Percentiles rank a stretch among this genome's conserved stretches.
Evolutionary conservation across 2,888 invertebrate genomes (phyloP).

Genomic region (Pheosia gnoma): DNA sequence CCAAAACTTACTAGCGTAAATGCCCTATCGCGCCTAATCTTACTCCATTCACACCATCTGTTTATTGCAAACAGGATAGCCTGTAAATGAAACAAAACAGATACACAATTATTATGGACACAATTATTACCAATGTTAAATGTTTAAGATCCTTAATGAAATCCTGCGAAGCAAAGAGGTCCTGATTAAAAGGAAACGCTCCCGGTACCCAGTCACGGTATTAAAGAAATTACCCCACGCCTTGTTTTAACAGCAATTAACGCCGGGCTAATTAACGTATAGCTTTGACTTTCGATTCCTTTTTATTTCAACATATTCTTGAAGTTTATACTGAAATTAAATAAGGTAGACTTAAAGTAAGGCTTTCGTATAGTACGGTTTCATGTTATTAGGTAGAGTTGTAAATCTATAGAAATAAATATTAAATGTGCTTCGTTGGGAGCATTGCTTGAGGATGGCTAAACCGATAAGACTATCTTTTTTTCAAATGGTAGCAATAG

Average conservation of each 20-base stretch:
- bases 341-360: too few species aligned
- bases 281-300: conserved; percentile 35
- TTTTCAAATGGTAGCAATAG: too few species aligned
- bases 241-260: conserved; percentile 48
- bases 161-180: conserved; percentile 54
- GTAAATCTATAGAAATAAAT: too few species aligned
- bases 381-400: too few species aligned
- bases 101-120: conserved; percentile 55
- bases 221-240: conserved; percentile 58
- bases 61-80: conserved; percentile 45
- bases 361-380: too few species aligned
- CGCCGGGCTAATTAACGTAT: conserved; percentile 43
- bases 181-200: conserved; percentile 60
- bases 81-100: conserved; percentile 61
- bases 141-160: conserved; percentile 73
- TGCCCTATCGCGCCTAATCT: not conserved
- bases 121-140: conserved; percentile 73
- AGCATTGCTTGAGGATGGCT: too few species aligned
- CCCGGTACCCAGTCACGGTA: conserved; percentile 41
- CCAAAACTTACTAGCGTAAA: too few species aligned
- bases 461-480: too few species aligned
- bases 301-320: conserved; percentile 13
- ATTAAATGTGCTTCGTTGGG: too few species aligned
- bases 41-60: conserved; percentile 17
- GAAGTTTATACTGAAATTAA: too few species aligned